Percentiles rank a stretch among this genome's conserved stretches.
These are phyloP conservation scores for Scalopus aquaticus DNA, from an alignment of 2,113 vertebrate genomes.

Conservation along the genomic window DNA sequence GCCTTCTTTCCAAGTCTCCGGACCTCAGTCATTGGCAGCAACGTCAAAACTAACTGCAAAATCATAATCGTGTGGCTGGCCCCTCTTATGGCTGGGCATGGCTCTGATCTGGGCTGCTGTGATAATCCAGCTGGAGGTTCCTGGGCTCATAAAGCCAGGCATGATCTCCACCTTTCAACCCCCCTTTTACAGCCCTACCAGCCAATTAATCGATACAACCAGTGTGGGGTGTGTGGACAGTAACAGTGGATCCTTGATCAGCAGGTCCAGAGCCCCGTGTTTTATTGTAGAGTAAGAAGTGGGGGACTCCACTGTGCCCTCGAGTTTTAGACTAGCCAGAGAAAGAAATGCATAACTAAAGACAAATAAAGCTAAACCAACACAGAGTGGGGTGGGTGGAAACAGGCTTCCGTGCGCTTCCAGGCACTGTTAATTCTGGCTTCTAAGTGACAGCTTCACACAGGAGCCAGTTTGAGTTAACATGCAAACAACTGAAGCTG, in stretches of 20 bases:
- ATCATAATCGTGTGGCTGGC: neutral
- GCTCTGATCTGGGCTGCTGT: neutral
- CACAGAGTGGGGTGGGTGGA: neutral
- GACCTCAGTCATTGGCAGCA: neutral
- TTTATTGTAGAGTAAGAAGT: neutral
- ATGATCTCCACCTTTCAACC: neutral
- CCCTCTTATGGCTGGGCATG: neutral
- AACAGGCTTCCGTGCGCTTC: neutral
- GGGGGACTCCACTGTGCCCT: neutral
- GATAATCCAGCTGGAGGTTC: neutral
- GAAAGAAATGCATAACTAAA: neutral
- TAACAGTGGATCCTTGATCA: neutral
- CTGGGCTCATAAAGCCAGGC: neutral
- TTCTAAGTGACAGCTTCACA: neutral
- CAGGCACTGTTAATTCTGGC: neutral
- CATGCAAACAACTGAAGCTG: neutral
- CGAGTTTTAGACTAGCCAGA: neutral
- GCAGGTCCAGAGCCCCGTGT: neutral
- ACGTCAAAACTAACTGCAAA: slow-evolving; percentile 8
- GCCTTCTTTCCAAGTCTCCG: neutral
- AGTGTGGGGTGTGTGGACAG: accelerated
- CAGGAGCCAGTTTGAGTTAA: neutral
- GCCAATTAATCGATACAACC: neutral
- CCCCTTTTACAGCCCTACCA: neutral
- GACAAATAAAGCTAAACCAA: neutral